A percentile compares a stretch with the other conserved stretches of the same genome.
phyloP scores from a whole-genome alignment of 2,888 invertebrate species.

The Drosophila siamana region DNA sequence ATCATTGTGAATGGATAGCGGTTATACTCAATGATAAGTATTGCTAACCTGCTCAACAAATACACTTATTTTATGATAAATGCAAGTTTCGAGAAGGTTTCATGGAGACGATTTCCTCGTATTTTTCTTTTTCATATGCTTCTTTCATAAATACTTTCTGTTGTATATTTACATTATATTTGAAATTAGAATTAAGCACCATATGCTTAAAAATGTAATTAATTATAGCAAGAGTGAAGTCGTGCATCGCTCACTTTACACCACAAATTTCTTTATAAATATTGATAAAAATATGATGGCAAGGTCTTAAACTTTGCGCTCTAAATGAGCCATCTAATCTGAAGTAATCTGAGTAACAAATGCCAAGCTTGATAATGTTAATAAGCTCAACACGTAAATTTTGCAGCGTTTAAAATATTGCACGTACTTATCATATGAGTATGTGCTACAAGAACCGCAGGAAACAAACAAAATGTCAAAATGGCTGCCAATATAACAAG shows the following conservation, averaged over 20 bases:
- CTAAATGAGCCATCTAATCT: slow-evolving; percentile 67
- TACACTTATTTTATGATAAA: background rate
- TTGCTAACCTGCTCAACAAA: slow-evolving; percentile 18
- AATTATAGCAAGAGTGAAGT: background rate
- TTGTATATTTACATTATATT: too few species aligned
- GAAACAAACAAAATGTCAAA: slow-evolving; percentile 73
- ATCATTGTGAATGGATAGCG: slow-evolving; percentile 27
- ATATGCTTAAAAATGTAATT: background rate
- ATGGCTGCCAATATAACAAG: slow-evolving; percentile 27
- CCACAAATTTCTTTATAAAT: background rate
- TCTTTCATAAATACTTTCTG: too few species aligned
- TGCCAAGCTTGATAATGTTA: slow-evolving; percentile 61
- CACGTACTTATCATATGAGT: slow-evolving; percentile 61
- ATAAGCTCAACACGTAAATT: slow-evolving; percentile 60
- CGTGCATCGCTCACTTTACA: background rate
- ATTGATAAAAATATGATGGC: slow-evolving; percentile 1
- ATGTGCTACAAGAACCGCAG: slow-evolving; percentile 41
- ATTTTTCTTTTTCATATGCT: too few species aligned
- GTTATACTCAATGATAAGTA: slow-evolving; percentile 27
- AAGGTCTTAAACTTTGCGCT: slow-evolving; percentile 22
- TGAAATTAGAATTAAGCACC: too few species aligned
- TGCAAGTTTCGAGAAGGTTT: too few species aligned
- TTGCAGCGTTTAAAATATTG: slow-evolving; percentile 58
- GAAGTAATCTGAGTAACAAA: slow-evolving; percentile 59
- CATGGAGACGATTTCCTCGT: too few species aligned